Conservation (phyloP, 2,797 vertebrate species). For the Enteromius mattozi region DNA sequence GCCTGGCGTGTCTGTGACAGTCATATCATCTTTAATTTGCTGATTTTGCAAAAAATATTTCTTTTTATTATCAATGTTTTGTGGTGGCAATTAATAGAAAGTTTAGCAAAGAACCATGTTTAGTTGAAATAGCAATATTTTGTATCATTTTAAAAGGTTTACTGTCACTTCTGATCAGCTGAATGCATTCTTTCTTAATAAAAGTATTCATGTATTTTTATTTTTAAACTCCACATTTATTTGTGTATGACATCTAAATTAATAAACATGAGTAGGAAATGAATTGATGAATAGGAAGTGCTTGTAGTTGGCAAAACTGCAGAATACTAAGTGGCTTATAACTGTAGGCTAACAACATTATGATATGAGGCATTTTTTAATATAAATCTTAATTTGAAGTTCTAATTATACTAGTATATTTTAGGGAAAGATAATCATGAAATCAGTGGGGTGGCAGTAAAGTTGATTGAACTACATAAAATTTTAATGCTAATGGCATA, state of each 20-base stretch:
- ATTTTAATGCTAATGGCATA: constrained; percentile 77
- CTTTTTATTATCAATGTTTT: not conserved
- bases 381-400: constrained; percentile 32
- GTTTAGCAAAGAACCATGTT: not conserved
- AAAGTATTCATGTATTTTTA: not conserved
- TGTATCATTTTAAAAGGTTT: not conserved
- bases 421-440: constrained; percentile 57
- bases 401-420: constrained; percentile 54
- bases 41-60: not conserved
- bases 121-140: not conserved
- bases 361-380: not conserved
- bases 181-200: not conserved
- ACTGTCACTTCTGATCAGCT: not conserved
- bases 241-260: not conserved
- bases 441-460: constrained; percentile 42
- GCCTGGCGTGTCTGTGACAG: too few species aligned
- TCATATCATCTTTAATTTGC: too few species aligned
- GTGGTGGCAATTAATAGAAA: not conserved
- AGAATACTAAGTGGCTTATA: not conserved
- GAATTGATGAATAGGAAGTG: not conserved
- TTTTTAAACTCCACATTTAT: not conserved
- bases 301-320: not conserved
- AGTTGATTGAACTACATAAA: constrained; percentile 68
- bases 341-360: not conserved
- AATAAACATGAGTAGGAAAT: not conserved